Conservation (phyloP, 23 tunicate species). For the Trididemnum nubilum region DNA sequence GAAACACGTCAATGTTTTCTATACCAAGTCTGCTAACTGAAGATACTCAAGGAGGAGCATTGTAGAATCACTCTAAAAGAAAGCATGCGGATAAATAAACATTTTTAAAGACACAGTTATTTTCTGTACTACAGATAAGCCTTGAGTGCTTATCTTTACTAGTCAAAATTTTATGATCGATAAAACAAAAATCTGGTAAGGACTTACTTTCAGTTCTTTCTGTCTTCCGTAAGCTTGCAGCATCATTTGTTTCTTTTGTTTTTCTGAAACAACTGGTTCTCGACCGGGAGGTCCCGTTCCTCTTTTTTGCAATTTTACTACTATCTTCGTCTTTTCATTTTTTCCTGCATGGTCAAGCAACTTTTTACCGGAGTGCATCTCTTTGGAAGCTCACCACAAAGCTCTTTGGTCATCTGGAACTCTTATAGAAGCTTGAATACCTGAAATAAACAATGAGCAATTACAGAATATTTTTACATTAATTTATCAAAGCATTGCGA, state of each 20-base stretch:
- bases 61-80: too few species aligned
- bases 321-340: slow-evolving; percentile 94
- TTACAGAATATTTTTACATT: too few species aligned
- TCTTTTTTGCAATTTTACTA: slow-evolving; percentile 83
- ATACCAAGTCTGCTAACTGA: too few species aligned
- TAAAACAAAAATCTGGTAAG: background rate
- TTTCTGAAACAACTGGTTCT: slow-evolving; percentile 91
- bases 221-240: slow-evolving; percentile 93
- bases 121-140: too few species aligned
- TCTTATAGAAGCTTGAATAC: slow-evolving; percentile 82
- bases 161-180: too few species aligned
- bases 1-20: too few species aligned
- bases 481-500: too few species aligned
- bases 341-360: slow-evolving; percentile 82
- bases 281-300: slow-evolving; percentile 93
- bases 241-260: slow-evolving; percentile 97
- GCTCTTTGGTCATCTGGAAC: slow-evolving; percentile 73
- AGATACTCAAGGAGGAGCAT: too few species aligned
- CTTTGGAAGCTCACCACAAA: slow-evolving; percentile 98
- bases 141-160: too few species aligned
- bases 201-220: slow-evolving; percentile 77
- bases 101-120: too few species aligned
- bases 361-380: slow-evolving; percentile 66
- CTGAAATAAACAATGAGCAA: slow-evolving; percentile 45
- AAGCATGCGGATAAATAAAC: too few species aligned